Base-by-base conservation (phyloP, 2,888 invertebrate species). In the Drosophila multiciliata region DNA sequence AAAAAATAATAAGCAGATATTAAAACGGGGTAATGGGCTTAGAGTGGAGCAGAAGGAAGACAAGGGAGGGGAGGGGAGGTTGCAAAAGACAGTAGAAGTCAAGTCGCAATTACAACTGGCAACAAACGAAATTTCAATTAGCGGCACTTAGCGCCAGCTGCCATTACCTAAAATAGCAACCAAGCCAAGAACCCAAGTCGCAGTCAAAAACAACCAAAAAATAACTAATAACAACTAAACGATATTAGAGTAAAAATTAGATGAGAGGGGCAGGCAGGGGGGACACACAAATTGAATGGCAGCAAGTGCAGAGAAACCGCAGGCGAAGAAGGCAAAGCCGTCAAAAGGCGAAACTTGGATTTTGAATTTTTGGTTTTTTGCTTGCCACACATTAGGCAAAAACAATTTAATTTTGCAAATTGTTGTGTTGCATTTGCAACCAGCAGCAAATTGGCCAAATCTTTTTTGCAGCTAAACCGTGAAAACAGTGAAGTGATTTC, bases 71-170 rank as follows among this genome's bases (percentile, higher is more conserved):
- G 8, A 23, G 55, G 38, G 54, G 63, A 73, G 74, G 8, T 4
- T 15, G 23, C 7, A 26, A 26, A 54, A 73, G 73, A 67, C 54
- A 66, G 64, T 57, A 49, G 59, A 78, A 78, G 79, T 79, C 78
- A 69, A 61, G 58, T 60, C 69, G 66, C 87, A 80, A 87, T 87
- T 87, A 87, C 80, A 85, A 78, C 55, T 70, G 73, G 79, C 72
- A 79, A 77, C 74, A 80, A 83, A 80, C 82, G 80, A 90, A 90
- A 84, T 91, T 90, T 90, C 91, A 90, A 90, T 90, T 90, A 90
- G 90, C 80, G 83, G 79, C 88, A 90, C 88, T 88, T 86, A 87
- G 79, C 79, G 81, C 70, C 83, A 87, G 82, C 79, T 85, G 85
- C 78, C 73, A 88, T 75, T 79, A 82, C 70, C 59, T 52, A 77